These are phyloP conservation scores for Pammene fasciana DNA, from an alignment of 2,888 invertebrate genomes.

Conservation along the genomic window DNA sequence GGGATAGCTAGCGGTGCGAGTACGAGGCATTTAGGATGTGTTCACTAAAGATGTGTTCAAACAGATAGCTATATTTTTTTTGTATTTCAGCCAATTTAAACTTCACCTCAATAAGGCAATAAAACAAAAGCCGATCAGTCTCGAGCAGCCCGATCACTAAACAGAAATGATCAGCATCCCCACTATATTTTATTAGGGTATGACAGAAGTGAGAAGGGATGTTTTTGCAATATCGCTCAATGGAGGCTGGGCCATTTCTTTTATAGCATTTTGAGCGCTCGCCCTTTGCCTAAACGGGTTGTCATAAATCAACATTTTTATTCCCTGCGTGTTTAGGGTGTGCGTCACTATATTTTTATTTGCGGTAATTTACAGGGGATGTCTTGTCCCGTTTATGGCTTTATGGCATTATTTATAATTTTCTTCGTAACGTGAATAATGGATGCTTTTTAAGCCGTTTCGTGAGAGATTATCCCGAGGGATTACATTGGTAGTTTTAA, in stretches of 20 bases:
- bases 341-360: slow-evolving; percentile 42
- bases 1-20: too few relatives aligned
- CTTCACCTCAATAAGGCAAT: slow-evolving; percentile 3
- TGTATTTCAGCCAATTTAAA: not conserved
- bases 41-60: too few relatives aligned
- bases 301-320: slow-evolving; percentile 48
- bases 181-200: slow-evolving; percentile 56
- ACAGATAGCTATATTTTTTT: not conserved
- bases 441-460: slow-evolving; percentile 1
- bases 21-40: too few relatives aligned
- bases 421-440: slow-evolving; percentile 12
- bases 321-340: slow-evolving; percentile 38
- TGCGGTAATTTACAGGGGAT: slow-evolving; percentile 39
- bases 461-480: not conserved
- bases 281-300: slow-evolving; percentile 54
- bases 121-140: slow-evolving; percentile 33
- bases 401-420: slow-evolving; percentile 40
- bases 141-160: slow-evolving; percentile 28
- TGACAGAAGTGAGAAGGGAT: slow-evolving; percentile 56
- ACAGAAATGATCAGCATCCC: slow-evolving; percentile 39
- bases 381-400: slow-evolving; percentile 37
- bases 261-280: slow-evolving; percentile 56
- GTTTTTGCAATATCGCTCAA: slow-evolving; percentile 55
- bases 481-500: not conserved
- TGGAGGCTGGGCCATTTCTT: slow-evolving; percentile 50